Evolutionary conservation across 2,888 invertebrate genomes (phyloP), one percentile per base, ranked within the genome.

Genomic region (Eristalis arbustorum): DNA sequence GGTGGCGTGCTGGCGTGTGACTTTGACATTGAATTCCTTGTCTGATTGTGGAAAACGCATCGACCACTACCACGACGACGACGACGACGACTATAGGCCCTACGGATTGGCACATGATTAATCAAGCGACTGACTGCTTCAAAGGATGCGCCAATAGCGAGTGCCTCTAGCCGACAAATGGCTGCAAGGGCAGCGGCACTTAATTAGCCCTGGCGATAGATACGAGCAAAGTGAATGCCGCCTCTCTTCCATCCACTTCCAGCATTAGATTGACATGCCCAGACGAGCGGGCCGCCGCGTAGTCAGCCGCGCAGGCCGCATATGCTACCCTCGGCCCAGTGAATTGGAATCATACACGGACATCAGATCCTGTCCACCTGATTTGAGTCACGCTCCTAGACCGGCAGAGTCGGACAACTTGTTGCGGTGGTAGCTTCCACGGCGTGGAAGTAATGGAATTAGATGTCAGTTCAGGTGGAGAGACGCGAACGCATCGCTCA

Each of bases 1-100:
- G 22, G 63, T 37, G 22, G 63, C 25, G 28, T 68, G 80, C 62
- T 75, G 81, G 69, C 63, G 74, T 87, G 83, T 63, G 87, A 87
- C 87, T 83, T 87, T 87, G 87, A 87, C 87, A 87, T 87, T 87
- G 87, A 87, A 87, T 87, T 83, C 40, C 83, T 87, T 87, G 78
- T 83, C 87, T 87, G 87, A 87, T 87, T 87, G 78, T 63, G 63
- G 59, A 34, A 66, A 75, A 83, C 63, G 75, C 63, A 78, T 49
- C 49, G 49, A n/a, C 42, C 14, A 75, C 37, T 75, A 66, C n/a
- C n/a, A n/a, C n/a, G 68, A 37, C 75, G 82, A 78, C n/a, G n/a
- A n/a, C n/a, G n/a, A n/a, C n/a, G n/a, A n/a, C n/a, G n/a, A n/a
- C n/a, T n/a, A n/a, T n/a, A n/a, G 74, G 87, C 1, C 79, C 77